A percentile compares a stretch with the other conserved stretches of the same genome.
Evolutionary conservation across 1,140 invertebrate genomes (phyloP).

Genomic region (Centruroides sculpturatus): DNA sequence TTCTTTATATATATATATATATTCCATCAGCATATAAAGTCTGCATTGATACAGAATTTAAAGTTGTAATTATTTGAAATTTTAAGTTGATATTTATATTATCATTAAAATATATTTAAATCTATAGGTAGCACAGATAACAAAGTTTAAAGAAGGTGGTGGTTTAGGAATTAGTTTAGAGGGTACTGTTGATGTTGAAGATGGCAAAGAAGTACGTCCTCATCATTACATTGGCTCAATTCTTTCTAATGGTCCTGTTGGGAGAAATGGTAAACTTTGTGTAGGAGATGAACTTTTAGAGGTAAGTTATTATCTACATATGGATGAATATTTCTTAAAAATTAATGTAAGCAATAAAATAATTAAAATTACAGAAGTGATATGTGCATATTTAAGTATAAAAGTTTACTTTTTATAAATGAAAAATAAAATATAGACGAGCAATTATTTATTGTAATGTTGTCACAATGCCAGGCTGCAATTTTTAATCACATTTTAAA

Average conservation of each 20-base stretch:
- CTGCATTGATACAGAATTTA: too few relatives aligned
- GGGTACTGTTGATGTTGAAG: conserved; percentile 87
- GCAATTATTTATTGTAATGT: too few relatives aligned
- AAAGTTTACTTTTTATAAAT: too few relatives aligned
- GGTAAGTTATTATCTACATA: conserved; percentile 31
- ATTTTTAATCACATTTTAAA: too few relatives aligned
- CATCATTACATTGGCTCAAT: conserved; percentile 90
- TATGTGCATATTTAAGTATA: too few relatives aligned
- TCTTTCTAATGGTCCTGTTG: conserved; percentile 83
- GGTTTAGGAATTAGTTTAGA: conserved; percentile 90
- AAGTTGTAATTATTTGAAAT: neutral
- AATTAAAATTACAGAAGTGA: neutral
- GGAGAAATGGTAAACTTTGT: conserved; percentile 57
- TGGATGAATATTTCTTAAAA: neutral
- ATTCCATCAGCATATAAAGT: too few relatives aligned
- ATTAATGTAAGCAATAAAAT: neutral
- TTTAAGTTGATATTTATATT: neutral
- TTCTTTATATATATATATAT: too few relatives aligned
- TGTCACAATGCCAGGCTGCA: too few relatives aligned
- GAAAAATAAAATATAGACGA: too few relatives aligned
- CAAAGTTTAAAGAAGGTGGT: conserved; percentile 68
- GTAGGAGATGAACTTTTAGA: conserved; percentile 80
- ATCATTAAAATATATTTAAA: too few relatives aligned
- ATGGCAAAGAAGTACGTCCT: conserved; percentile 68
- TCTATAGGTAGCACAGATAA: conserved; percentile 55